Base-by-base conservation (phyloP, 2,113 vertebrate species). In the Takifugu flavidus region DNA sequence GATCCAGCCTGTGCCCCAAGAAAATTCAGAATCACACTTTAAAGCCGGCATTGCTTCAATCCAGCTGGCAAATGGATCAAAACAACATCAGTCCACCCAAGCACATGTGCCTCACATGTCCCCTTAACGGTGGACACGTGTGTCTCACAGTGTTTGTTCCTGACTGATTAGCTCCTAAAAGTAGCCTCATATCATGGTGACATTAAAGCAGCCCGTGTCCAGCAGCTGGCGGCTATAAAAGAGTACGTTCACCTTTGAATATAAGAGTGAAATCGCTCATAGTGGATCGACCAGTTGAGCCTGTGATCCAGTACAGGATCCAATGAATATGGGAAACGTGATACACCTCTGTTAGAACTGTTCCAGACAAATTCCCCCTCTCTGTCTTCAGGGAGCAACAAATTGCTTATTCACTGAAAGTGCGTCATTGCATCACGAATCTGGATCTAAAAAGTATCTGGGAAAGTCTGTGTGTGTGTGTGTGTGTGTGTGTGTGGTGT, bases 391-490 rank as follows among this genome's bases (percentile, higher is more conserved):
- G 39, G 64, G 68, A 71, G 78, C 56, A 77, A 77, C 64, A 74
- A 58, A 82, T 80, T 57, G 61, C 25, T 31, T 4, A 6, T 34
- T 76, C 53, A 45, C 49, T 15, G 53, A 57, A 55, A 72, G 51
- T 83, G 60, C 39, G 25, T 85, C 74, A 81, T 57, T 12, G 5
- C 12, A 8, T 49, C 49, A 42, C 54, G 53, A 54, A 27, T 29
- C 31, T 49, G 60, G 62, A 78, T 53, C 53, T 55, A 74, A 74
- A 75, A 83, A 84, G 62, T 61, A 46, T 70, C 55, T 61, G 44
- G n/a, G 34, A 81, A 81, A 29, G 27, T 5, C 8, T 51, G 52
- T 63, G 60, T 34, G 25, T 44, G 34, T 3, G 7, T 61, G 53
- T 64, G 20, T 20, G 20, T 20, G 20, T 20, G 20, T 20, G n/a